Evolutionary conservation across 2,797 vertebrate species (phyloP), one percentile per base, ranked within the genome.

Genomic region (Distichodus sexfasciatus): DNA sequence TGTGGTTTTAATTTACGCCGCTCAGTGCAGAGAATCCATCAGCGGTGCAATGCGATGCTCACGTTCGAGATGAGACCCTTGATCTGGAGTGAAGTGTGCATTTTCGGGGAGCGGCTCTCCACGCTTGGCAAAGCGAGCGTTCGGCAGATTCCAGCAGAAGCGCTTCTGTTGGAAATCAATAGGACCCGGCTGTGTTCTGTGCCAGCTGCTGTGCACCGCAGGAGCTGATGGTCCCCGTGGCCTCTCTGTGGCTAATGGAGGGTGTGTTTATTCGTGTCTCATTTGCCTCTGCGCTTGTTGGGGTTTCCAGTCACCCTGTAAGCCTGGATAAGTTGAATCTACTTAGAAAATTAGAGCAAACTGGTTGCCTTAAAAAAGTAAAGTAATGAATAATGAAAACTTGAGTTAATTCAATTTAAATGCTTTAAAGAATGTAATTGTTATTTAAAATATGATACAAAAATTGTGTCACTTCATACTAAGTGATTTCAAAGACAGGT

Each of bases 1-100:
- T 51, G 75, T 67, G 29, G 71, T 79, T 72, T 78, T 82, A 65
- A 67, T 76, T 76, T 69, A 65, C 47, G 57, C 50, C 54, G 44
- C 29, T 57, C 46, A 15, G 33, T 40, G 36, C 41, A 31, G 19
- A 38, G 58, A 75, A 77, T 74, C 64, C 51, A 72, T 50, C 66
- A 60, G 38, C 35, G 41, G 57, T 63, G 55, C 61, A 47, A 63
- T 69, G 55, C 61, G 43, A 63, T 69, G 35, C 33, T 19, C 47
- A 59, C 7, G 26, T 57, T 51, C 23, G 29, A 54, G 28, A 66
- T 59, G 44, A 66, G 51, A 43, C 46, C 38, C 31, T n/a, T 59
- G 57, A 60, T 71, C 53, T 71, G 38, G 9, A 61, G 41, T 53
- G 29, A 41, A 68, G 61, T 59, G 48, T 23, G 3, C 48, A 43